phyloP scores from a whole-genome alignment of 1,140 invertebrate species.

The Ostrea denselamellosa region DNA sequence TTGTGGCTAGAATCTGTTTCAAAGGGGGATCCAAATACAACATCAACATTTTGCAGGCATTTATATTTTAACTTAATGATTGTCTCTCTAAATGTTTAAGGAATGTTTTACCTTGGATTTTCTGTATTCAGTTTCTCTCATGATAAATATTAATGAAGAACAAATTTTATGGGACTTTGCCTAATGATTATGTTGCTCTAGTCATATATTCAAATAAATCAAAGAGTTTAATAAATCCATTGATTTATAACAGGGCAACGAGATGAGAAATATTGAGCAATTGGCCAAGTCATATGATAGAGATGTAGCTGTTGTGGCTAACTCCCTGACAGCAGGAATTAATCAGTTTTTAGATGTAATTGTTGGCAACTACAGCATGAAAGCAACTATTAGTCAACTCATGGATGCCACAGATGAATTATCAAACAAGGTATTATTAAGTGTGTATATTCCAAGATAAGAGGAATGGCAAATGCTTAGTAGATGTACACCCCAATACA shows the following conservation, averaged over 20 bases:
- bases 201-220: too few relatives aligned
- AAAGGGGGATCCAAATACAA: slow-evolving; percentile 63
- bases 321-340: slow-evolving; percentile 50
- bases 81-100: neutral
- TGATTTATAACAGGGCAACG: slow-evolving; percentile 50
- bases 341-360: slow-evolving; percentile 57
- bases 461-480: neutral
- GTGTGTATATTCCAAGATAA: too few relatives aligned
- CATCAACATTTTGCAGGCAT: slow-evolving; percentile 66
- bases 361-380: slow-evolving; percentile 47
- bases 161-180: too few relatives aligned
- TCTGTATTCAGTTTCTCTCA: neutral
- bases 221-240: too few relatives aligned
- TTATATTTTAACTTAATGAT: neutral
- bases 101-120: neutral
- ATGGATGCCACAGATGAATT: slow-evolving; percentile 56
- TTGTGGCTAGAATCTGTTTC: slow-evolving; percentile 64
- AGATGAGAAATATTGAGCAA: slow-evolving; percentile 58
- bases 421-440: slow-evolving; percentile 58
- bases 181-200: too few relatives aligned
- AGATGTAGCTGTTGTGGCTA: slow-evolving; percentile 56
- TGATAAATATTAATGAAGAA: too few relatives aligned
- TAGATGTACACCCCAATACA: neutral
- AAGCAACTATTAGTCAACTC: slow-evolving; percentile 53
- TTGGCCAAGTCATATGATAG: slow-evolving; percentile 60